Base-by-base conservation (phyloP, 2,113 vertebrate genomes). In the Carlito syrichta region DNA sequence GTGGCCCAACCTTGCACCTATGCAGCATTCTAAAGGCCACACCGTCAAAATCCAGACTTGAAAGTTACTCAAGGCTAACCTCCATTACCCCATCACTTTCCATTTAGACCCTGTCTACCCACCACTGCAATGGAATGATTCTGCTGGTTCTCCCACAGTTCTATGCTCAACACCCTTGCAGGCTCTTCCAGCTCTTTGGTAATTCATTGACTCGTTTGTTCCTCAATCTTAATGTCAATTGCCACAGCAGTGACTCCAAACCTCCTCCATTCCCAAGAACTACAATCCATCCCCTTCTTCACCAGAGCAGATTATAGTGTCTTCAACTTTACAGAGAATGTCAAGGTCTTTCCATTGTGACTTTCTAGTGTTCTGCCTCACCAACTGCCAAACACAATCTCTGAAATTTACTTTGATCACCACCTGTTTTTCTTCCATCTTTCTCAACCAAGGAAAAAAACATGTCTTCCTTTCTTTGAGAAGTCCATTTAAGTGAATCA, bases 51-150 rank as follows among this genome's bases (percentile, higher is more conserved):
- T 56, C 62, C n/a, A 78, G 52, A 83, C 23, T 58, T 83, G 45
- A 58, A 78, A 69, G 23, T 52, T 86, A 69, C 50, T 86, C 25
- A 35, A 13, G 20, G 5, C 56, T 25, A 58, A 83, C 32, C 16
- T 43, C 7, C 20, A 62, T 74, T 63, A 40, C 30, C 52, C 73
- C 43, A 82, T 38, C 25, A 38, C n/a, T 68, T 66, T 30, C 54
- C 16, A 82, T 45, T 63, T 58, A 78, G 38, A 73, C 6, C 9
- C 73, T 3, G 32, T 40, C 60, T 83, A 50, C 19, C 12, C 22
- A 32, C 35, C 30, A 86, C 30, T 74, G 25, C 52, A 56, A 97
- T 76, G 45, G 94, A 97, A 74, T n/a, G 92, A 89, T 63, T 27
- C 27, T 25, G 2, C 5, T 27, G 52, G 20, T 6, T 40, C 56